These are phyloP conservation scores for Steinernema khuongi DNA, from an alignment of 1,140 invertebrate species.

Conservation along the genomic window DNA sequence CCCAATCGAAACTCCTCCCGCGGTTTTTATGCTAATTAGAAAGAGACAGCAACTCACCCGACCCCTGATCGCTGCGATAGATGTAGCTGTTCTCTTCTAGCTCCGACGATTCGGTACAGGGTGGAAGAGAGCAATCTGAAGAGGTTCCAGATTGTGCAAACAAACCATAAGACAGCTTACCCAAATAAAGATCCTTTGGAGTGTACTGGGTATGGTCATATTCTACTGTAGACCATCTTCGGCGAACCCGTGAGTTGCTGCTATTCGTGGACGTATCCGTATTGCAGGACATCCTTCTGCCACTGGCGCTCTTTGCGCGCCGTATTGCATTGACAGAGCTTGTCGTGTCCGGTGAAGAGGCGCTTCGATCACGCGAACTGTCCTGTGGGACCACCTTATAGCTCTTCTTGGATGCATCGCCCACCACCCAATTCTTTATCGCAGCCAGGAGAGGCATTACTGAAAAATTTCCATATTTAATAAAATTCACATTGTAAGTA, in stretches of 20 bases:
- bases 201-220: neutral
- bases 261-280: neutral
- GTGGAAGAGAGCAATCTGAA: neutral
- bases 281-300: neutral
- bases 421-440: neutral
- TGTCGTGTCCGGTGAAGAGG: neutral
- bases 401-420: neutral
- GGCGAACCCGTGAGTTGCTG: neutral
- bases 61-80: neutral
- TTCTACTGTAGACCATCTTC: neutral
- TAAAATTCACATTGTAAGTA: no score
- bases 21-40: neutral
- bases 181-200: neutral
- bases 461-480: no score
- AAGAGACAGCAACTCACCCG: neutral
- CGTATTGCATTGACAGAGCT: neutral
- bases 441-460: neutral
- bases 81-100: neutral
- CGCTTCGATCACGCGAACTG: neutral
- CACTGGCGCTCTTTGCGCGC: neutral
- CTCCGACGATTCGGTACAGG: neutral
- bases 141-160: neutral
- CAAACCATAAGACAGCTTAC: neutral
- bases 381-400: neutral
- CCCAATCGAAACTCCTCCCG: neutral